Evolutionary conservation across 2,113 vertebrate genomes (phyloP).

Genomic region (Lynx canadensis): DNA sequence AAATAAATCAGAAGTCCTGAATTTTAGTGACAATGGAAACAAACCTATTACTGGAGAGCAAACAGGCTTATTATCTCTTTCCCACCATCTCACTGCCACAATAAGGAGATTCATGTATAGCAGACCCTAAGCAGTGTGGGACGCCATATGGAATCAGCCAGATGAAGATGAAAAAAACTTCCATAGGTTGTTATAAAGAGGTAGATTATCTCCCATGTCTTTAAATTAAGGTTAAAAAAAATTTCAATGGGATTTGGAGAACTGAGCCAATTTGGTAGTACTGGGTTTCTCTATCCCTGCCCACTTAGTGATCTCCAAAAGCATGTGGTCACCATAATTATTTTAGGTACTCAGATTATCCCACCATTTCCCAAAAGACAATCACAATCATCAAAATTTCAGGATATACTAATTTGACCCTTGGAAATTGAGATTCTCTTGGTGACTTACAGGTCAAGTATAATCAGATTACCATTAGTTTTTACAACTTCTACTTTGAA

Average conservation of each 20-base stretch:
- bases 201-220: background rate
- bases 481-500: background rate
- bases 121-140: accelerated
- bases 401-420: background rate
- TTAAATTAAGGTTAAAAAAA: background rate
- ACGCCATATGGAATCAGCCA: background rate
- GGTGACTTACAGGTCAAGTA: background rate
- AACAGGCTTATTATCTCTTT: background rate
- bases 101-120: background rate
- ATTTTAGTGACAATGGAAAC: background rate
- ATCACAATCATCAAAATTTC: background rate
- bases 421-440: background rate
- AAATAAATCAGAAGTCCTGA: background rate
- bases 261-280: background rate
- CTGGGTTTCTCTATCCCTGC: background rate
- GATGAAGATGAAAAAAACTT: background rate
- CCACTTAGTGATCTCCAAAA: background rate
- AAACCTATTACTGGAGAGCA: background rate
- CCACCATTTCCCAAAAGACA: background rate
- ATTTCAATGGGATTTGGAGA: background rate
- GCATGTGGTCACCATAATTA: background rate
- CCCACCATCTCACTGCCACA: background rate
- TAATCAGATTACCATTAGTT: background rate
- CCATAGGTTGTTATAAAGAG: background rate
- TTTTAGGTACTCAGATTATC: background rate